phyloP scores from a whole-genome alignment of 2,888 invertebrate genomes.

The Macrostomum cliftonense region DNA sequence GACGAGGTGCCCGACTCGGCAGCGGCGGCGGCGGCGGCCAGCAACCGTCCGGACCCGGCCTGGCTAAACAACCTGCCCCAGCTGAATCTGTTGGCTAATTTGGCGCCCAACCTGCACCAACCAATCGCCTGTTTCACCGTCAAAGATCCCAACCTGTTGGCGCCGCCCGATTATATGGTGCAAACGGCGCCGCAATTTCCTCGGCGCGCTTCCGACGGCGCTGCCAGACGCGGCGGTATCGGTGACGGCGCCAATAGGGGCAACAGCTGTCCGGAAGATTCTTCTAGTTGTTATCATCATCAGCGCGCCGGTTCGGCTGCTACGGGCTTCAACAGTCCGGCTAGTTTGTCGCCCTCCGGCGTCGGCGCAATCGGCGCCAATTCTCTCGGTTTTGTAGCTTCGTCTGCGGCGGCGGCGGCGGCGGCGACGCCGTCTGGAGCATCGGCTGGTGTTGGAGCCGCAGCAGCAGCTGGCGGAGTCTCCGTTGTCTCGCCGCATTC shows the following conservation, averaged over 20 bases:
- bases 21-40: no score
- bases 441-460: neutral
- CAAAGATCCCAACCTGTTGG: slow-evolving; percentile 75
- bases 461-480: no score
- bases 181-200: slow-evolving; percentile 40
- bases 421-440: neutral
- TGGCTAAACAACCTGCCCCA: slow-evolving; percentile 3
- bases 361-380: no score
- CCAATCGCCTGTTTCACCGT: slow-evolving; percentile 51
- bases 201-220: slow-evolving; percentile 79
- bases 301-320: no score
- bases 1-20: no score
- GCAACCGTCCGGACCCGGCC: neutral
- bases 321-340: no score
- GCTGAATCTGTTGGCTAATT: slow-evolving; percentile 6
- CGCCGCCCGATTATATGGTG: slow-evolving; percentile 49
- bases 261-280: slow-evolving; percentile 6
- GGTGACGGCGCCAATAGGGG: neutral
- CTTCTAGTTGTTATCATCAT: no score
- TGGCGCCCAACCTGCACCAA: slow-evolving; percentile 1
- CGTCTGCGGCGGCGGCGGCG: no score
- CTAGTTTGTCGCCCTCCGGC: no score
- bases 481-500: no score
- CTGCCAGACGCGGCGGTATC: slow-evolving; percentile 45
- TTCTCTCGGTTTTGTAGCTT: no score